Evolutionary conservation across 2,888 invertebrate genomes (phyloP).

Genomic region (Pseudococcus longispinus): DNA sequence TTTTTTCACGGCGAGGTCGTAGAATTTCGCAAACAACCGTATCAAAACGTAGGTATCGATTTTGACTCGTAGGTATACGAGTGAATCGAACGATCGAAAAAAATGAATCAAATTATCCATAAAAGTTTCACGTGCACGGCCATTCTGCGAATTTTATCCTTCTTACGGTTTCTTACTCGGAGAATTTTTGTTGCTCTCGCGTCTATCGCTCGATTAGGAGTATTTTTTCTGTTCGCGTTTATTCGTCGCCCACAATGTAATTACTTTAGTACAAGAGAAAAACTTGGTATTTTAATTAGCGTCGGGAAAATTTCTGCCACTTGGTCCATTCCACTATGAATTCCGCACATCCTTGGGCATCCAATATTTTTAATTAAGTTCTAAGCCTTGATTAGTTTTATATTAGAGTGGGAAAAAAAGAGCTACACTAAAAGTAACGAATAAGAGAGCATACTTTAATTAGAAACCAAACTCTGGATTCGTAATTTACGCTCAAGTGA

Average conservation of each 20-base stretch:
- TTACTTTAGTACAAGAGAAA: slow-evolving; percentile 29
- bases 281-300: slow-evolving; percentile 45
- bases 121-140: background rate
- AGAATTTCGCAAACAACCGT: too few species aligned
- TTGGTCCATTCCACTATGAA: slow-evolving; percentile 27
- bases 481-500: background rate
- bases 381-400: slow-evolving; percentile 36
- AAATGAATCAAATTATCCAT: slow-evolving; percentile 41
- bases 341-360: slow-evolving; percentile 36
- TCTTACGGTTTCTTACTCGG: background rate
- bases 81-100: background rate
- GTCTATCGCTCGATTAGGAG: background rate
- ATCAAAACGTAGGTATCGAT: background rate
- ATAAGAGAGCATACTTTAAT: background rate
- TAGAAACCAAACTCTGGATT: background rate
- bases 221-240: slow-evolving; percentile 23
- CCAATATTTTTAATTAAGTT: slow-evolving; percentile 42
- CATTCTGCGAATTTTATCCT: background rate
- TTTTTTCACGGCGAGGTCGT: too few species aligned
- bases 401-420: background rate
- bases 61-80: background rate
- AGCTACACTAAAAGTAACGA: background rate
- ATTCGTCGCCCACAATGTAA: slow-evolving; percentile 31
- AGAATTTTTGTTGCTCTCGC: background rate
- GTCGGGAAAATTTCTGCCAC: slow-evolving; percentile 30